Base-by-base conservation (phyloP, 2,113 vertebrate genomes). In the Balaeniceps rex region DNA sequence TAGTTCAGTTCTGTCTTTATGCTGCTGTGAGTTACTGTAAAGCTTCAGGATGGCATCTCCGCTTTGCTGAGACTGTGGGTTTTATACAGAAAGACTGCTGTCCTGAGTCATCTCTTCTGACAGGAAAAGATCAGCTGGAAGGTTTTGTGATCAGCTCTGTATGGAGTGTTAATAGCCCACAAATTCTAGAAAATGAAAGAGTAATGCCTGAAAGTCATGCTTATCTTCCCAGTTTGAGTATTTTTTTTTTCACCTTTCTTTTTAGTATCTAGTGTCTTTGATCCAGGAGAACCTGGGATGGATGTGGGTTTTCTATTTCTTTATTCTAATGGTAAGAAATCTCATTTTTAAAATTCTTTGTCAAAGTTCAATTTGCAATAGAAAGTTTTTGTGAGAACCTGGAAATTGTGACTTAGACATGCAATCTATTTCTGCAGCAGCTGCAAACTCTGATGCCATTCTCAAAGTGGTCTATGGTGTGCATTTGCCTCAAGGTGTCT, bases 291-390 rank as follows among this genome's bases (percentile, higher is more conserved):
- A 97, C 84, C 96, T 99, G 75, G 98, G 97, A 94, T 99, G 99
- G 99, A 99, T 98, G 98, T 98, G 97, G 93, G 99, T 99, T 68
- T 99, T 99, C 98, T 99, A 99, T 98, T 99, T 99, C 98, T 99
- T 99, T 94, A 97, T 99, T 64, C 87, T 99, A 90, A 99, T 99
- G 99, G 99, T 99, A 98, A 99, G 99, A 95, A n/a, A 66, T 47
- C 21, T 21, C 15, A 25, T 86, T 58, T 44, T 5, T 0, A 36
- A 49, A 52, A 31, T n/a, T 44, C 14, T 86, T 61, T 65, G 12
- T 52, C 61, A 16, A 66, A 82, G 52, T 76, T 83, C 44, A 28
- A 9, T 87, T 75, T 89, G 44, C 54, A 21, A 11, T 69, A 46
- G 52, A 23, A 72, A 26, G 19, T 26, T 84, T 79, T 57, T 42